These are phyloP conservation scores for Phaethornis superciliosus DNA, from an alignment of 2,113 vertebrate species.

Conservation along the genomic window DNA sequence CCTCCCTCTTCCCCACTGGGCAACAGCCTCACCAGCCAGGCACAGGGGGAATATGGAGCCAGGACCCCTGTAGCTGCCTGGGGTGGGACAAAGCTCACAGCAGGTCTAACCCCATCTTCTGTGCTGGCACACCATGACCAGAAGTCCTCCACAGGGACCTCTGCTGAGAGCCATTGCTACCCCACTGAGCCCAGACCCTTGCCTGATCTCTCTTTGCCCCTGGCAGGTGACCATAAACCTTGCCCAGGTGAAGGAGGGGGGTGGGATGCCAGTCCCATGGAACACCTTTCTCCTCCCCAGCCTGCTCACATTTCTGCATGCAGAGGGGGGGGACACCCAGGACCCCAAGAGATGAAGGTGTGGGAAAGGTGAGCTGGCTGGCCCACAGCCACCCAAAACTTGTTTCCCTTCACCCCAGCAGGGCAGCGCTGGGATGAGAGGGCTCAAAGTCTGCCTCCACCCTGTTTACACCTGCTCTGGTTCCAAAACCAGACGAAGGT, in stretches of 20 bases:
- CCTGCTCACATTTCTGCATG: accelerated
- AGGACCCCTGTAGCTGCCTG: accelerated
- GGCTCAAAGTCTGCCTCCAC: constrained; percentile 63
- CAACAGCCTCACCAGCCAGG: neutral
- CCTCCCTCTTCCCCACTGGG: neutral
- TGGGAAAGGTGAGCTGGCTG: neutral
- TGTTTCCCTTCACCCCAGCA: neutral
- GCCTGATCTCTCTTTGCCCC: neutral
- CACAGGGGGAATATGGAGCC: too few species aligned
- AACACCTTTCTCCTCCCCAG: neutral
- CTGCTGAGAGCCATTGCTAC: neutral
- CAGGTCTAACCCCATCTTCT: neutral
- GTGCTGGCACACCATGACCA: neutral
- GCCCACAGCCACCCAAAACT: neutral
- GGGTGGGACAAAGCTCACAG: neutral
- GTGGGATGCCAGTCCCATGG: neutral
- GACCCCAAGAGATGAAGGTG: accelerated
- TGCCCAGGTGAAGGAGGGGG: neutral
- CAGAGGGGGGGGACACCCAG: accelerated
- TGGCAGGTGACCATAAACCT: neutral
- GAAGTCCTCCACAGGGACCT: neutral
- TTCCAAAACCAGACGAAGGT: neutral
- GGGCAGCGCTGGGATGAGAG: neutral
- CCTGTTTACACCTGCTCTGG: neutral
- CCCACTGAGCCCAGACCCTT: neutral